Conservation (phyloP, 2,888 invertebrate genomes). For the Eupithecia exiguata region DNA sequence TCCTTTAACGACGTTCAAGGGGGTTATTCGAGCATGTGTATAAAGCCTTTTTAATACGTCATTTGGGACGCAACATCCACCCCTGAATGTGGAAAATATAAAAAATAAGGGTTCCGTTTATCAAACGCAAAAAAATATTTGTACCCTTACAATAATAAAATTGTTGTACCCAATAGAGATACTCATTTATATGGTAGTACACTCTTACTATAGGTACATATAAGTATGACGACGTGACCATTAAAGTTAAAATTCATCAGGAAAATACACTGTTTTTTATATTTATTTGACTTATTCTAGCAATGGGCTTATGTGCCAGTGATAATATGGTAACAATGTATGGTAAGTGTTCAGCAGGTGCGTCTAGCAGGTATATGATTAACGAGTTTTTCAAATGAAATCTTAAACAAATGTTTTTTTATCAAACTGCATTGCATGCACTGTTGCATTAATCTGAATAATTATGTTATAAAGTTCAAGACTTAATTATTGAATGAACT, state of each 20-base stretch:
- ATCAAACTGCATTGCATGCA: neutral
- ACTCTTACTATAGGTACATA: neutral
- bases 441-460: neutral
- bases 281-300: neutral
- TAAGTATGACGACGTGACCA: neutral
- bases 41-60: too few relatives aligned
- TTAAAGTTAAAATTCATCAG: neutral
- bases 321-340: neutral
- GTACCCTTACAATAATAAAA: neutral
- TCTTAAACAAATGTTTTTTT: neutral
- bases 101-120: neutral
- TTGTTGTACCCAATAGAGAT: neutral
- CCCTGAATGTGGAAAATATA: neutral
- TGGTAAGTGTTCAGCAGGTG: neutral
- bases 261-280: neutral
- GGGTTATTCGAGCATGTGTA: neutral
- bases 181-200: too few relatives aligned
- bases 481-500: neutral
- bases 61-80: neutral
- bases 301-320: neutral
- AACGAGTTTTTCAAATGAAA: neutral
- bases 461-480: neutral
- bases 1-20: neutral
- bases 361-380: neutral
- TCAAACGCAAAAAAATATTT: neutral